Evolutionary conservation across 2,113 vertebrate genomes (phyloP).

Genomic region (Furnarius figulus): DNA sequence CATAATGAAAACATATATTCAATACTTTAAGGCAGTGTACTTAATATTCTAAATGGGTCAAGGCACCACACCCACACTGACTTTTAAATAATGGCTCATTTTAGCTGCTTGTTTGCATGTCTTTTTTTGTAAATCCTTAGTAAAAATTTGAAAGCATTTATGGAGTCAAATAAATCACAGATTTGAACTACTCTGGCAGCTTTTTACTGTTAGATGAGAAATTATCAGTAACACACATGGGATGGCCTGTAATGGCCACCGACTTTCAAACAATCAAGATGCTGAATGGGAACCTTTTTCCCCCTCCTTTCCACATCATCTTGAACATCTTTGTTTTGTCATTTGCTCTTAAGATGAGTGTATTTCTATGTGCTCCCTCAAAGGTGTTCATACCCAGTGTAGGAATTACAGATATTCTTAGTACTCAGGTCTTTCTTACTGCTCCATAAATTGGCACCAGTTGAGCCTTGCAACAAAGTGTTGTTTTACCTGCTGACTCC

Average conservation of each 20-base stretch:
- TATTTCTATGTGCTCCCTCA: not conserved
- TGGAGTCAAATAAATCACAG: not conserved
- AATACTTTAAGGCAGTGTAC: not conserved
- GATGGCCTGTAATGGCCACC: not conserved
- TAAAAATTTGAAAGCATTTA: not conserved
- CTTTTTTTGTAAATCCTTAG: not conserved
- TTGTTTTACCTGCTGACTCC: not conserved
- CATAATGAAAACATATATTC: not conserved
- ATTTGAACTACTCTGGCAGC: not conserved
- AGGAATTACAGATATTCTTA: not conserved
- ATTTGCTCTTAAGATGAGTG: not conserved
- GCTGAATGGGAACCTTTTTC: not conserved
- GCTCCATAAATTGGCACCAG: not conserved
- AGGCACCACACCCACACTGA: not conserved
- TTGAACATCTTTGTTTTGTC: not conserved
- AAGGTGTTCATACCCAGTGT: rapidly evolving
- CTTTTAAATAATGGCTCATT: not conserved
- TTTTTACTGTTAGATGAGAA: not conserved
- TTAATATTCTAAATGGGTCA: not conserved
- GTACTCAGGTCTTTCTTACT: rapidly evolving
- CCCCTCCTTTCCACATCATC: not conserved
- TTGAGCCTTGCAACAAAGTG: not conserved
- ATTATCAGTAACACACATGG: not conserved
- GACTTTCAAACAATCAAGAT: not conserved
- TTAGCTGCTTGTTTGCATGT: not conserved